phyloP scores from a whole-genome alignment of 2,888 invertebrate genomes.

The Trachelus iudaicus region DNA sequence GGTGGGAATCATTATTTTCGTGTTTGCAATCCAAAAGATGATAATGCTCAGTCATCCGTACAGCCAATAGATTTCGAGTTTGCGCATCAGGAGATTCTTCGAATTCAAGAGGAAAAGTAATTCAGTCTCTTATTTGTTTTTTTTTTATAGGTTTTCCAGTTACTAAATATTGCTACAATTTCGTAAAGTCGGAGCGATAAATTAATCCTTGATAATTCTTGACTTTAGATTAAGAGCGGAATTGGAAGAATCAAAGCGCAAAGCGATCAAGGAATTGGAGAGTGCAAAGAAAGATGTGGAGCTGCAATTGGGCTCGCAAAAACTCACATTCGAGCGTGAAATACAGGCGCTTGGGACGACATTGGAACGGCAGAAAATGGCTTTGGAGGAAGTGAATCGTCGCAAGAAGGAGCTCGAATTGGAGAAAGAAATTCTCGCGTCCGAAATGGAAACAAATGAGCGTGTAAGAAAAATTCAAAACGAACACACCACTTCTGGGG shows the following conservation, averaged over 20 bases:
- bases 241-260: conserved; percentile 61
- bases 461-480: conserved; percentile 66
- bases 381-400: conserved; percentile 54
- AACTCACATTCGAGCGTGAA: conserved; percentile 56
- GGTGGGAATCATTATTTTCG: conserved; percentile 72
- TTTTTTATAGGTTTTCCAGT: not conserved
- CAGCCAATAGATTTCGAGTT: conserved; percentile 68
- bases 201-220: not conserved
- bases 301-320: conserved; percentile 56
- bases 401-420: conserved; percentile 55
- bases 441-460: conserved; percentile 66
- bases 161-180: not conserved
- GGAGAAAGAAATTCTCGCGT: conserved; percentile 57
- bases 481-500: conserved; percentile 31
- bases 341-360: conserved; percentile 54
- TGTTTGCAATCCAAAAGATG: conserved; percentile 67
- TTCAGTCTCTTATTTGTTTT: not conserved
- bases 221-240: conserved; percentile 53
- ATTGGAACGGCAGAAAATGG: conserved; percentile 58
- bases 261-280: conserved; percentile 59
- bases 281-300: conserved; percentile 59
- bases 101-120: conserved; percentile 68
- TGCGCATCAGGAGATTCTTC: conserved; percentile 69
- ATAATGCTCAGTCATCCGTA: conserved; percentile 39
- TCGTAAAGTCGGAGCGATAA: not conserved